Percentiles rank a stretch among this genome's conserved stretches.
These are phyloP conservation scores for Hesperia comma DNA, from an alignment of 2,888 invertebrate genomes.

Conservation along the genomic window DNA sequence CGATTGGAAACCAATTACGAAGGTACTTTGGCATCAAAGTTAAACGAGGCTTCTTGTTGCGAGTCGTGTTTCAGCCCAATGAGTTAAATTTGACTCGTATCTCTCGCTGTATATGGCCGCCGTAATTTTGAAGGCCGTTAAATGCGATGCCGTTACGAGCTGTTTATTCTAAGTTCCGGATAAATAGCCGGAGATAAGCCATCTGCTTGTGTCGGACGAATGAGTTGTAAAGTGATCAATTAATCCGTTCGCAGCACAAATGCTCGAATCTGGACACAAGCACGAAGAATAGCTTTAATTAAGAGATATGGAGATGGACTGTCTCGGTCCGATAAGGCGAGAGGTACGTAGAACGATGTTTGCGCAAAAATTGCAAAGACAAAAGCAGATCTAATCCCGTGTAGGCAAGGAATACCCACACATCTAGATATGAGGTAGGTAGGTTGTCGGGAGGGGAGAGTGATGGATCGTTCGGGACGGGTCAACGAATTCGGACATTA, in stretches of 20 bases:
- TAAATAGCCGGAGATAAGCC: not conserved
- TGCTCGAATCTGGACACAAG: slow-evolving; percentile 4
- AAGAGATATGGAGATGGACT: slow-evolving; percentile 36
- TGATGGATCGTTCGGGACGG: slow-evolving; percentile 84
- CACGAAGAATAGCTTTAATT: slow-evolving; percentile 33
- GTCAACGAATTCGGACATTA: slow-evolving; percentile 85
- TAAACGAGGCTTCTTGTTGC: slow-evolving; percentile 26
- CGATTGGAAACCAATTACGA: slow-evolving; percentile 37
- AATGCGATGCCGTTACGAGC: slow-evolving; percentile 4
- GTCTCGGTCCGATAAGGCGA: slow-evolving; percentile 31
- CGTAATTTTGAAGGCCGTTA: slow-evolving; percentile 2
- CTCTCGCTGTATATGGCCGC: slow-evolving; percentile 2
- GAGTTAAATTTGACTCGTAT: slow-evolving; percentile 16
- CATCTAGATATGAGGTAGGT: slow-evolving; percentile 72
- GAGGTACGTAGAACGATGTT: slow-evolving; percentile 22
- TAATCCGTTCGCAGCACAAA: slow-evolving; percentile 6
- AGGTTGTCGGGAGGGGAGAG: slow-evolving; percentile 72
- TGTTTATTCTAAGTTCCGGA: slow-evolving; percentile 3
- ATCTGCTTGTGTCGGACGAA: slow-evolving; percentile 10
- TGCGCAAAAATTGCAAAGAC: slow-evolving; percentile 43
- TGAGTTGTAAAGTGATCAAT: slow-evolving; percentile 21
- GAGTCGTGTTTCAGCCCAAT: slow-evolving; percentile 21
- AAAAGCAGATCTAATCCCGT: slow-evolving; percentile 68
- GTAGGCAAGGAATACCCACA: slow-evolving; percentile 70
- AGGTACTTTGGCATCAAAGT: slow-evolving; percentile 32